Evolutionary conservation across 2,888 invertebrate species (phyloP).

Genomic region (Nomada fucata): DNA sequence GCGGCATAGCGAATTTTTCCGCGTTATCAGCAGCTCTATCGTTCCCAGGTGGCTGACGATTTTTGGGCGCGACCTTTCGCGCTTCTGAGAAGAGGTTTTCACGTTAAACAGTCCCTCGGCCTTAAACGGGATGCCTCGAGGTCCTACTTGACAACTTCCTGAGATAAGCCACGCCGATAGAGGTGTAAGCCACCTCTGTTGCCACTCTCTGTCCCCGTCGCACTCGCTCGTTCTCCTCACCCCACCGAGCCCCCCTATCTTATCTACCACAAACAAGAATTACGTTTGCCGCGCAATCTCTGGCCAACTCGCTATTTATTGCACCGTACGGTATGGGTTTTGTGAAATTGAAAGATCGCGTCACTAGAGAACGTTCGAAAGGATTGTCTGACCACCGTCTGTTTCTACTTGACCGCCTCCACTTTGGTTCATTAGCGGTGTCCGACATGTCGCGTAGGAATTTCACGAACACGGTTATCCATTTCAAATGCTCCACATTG

Average conservation of each 20-base stretch:
- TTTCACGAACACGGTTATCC: too few species aligned
- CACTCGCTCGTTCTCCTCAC: constrained; percentile 35
- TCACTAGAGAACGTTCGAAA: constrained; percentile 15
- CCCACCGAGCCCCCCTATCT: constrained; percentile 73
- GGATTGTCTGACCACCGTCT: background rate
- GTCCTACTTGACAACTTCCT: constrained; percentile 82
- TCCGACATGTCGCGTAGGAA: background rate
- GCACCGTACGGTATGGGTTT: constrained; percentile 60
- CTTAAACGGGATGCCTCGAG: constrained; percentile 80
- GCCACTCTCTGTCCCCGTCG: constrained; percentile 44
- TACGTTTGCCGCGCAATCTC: constrained; percentile 82
- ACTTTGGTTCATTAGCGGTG: background rate
- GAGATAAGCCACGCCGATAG: constrained; percentile 82
- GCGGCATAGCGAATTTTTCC: constrained; percentile 1
- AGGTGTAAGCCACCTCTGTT: constrained; percentile 69
- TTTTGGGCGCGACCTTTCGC: constrained; percentile 77
- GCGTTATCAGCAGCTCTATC: constrained; percentile 23
- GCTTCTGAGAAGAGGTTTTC: constrained; percentile 79
- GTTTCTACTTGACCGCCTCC: too few species aligned
- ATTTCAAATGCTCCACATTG: too few species aligned
- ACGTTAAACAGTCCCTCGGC: constrained; percentile 78
- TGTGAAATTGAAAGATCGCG: constrained; percentile 60
- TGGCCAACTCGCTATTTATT: constrained; percentile 78
- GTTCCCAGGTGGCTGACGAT: constrained; percentile 10
- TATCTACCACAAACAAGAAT: constrained; percentile 83